These are phyloP conservation scores for Sebastes minor DNA, from an alignment of 2,797 vertebrate genomes.

Conservation along the genomic window DNA sequence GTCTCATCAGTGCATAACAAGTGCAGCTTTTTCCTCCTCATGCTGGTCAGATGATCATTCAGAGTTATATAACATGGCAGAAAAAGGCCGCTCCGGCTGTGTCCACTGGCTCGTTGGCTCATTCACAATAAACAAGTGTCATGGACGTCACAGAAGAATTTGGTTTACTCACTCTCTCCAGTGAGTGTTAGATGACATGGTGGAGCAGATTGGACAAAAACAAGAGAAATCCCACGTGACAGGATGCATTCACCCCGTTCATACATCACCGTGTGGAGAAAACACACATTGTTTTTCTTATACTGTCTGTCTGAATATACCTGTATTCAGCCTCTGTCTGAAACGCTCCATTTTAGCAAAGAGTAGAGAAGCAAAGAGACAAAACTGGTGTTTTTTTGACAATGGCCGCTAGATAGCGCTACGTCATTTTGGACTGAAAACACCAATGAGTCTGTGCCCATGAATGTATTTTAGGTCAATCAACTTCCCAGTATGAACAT, in stretches of 20 bases:
- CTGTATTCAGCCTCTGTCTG: too few relatives aligned
- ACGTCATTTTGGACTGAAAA: too few relatives aligned
- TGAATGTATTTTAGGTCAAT: too few relatives aligned
- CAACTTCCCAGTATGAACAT: too few relatives aligned
- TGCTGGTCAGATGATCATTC: slow-evolving; percentile 6
- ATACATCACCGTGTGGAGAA: neutral
- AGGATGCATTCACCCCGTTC: neutral
- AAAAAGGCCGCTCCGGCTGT: slow-evolving; percentile 6
- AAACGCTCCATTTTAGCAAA: too few relatives aligned
- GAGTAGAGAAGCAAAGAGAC: rapidly evolving
- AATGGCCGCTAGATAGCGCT: too few relatives aligned
- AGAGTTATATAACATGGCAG: slow-evolving; percentile 29
- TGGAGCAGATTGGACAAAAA: slow-evolving; percentile 3
- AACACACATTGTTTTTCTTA: too few relatives aligned
- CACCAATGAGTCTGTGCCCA: too few relatives aligned
- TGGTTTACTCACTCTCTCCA: slow-evolving; percentile 26
- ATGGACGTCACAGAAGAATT: slow-evolving; percentile 9
- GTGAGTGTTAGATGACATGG: neutral
- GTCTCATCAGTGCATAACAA: neutral
- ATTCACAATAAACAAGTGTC: slow-evolving; percentile 27
- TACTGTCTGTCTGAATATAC: too few relatives aligned
- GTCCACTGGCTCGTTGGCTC: slow-evolving; percentile 7
- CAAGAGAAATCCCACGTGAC: slow-evolving; percentile 7
- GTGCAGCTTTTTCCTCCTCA: neutral
- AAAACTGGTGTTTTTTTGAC: too few relatives aligned